phyloP scores from a whole-genome alignment of 1,140 invertebrate species.

The Bombus breviceps region DNA sequence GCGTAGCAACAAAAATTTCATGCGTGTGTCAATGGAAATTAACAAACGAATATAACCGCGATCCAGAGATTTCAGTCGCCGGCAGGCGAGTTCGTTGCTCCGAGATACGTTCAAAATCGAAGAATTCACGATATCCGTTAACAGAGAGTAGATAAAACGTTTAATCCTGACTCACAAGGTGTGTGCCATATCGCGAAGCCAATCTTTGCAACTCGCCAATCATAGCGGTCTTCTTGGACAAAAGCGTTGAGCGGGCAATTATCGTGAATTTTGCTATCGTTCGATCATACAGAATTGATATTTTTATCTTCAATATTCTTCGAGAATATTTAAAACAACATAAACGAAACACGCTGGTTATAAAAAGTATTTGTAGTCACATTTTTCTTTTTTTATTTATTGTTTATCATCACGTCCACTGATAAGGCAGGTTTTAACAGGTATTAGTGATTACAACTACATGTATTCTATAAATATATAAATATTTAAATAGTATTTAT shows the following conservation, averaged over 20 bases:
- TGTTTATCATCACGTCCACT: no score
- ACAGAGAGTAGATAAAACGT: slow-evolving; percentile 15
- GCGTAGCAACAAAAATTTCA: slow-evolving; percentile 22
- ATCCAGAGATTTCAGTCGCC: slow-evolving; percentile 31
- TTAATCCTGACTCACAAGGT: slow-evolving; percentile 33
- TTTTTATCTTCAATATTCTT: background rate
- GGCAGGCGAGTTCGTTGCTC: slow-evolving; percentile 30
- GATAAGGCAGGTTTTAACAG: no score
- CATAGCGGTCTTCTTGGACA: slow-evolving; percentile 17
- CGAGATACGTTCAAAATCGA: slow-evolving; percentile 40
- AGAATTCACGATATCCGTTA: slow-evolving; percentile 41
- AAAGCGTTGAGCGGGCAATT: background rate
- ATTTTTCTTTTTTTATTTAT: no score
- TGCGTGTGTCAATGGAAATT: slow-evolving; percentile 4
- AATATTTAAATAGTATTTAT: no score
- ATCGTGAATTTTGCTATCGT: background rate
- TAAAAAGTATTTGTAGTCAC: no score
- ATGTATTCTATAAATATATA: no score
- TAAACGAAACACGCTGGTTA: no score
- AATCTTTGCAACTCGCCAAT: slow-evolving; percentile 13
- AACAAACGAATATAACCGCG: slow-evolving; percentile 37
- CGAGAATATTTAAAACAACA: background rate
- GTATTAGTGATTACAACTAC: no score
- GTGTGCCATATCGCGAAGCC: background rate
- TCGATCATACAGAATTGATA: background rate